Evolutionary conservation across 2,888 invertebrate genomes (phyloP).

Genomic region (Conops quadrifasciatus): DNA sequence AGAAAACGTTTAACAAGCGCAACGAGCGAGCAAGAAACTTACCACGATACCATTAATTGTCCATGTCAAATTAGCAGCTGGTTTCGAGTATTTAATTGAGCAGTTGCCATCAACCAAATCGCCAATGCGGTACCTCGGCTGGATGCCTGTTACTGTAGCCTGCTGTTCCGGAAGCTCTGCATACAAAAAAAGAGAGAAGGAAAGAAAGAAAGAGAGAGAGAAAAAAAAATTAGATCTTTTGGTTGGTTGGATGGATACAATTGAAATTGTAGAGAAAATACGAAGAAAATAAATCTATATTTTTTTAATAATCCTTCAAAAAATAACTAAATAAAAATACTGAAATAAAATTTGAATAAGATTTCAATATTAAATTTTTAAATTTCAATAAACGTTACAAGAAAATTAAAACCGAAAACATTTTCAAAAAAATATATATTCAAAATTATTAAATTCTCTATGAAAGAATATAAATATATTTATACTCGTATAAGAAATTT

Average conservation of each 20-base stretch:
- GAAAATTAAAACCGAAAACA: background rate
- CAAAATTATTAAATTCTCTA: too few relatives aligned
- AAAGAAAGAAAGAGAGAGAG: conserved; percentile 27
- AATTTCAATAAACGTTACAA: too few relatives aligned
- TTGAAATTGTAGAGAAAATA: conserved; percentile 21
- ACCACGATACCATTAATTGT: conserved; percentile 68
- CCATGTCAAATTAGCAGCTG: conserved; percentile 71
- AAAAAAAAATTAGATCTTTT: background rate
- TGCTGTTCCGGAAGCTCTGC: conserved; percentile 67
- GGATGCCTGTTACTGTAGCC: conserved; percentile 68
- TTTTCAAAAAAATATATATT: too few relatives aligned
- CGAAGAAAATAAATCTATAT: background rate
- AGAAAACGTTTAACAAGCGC: background rate
- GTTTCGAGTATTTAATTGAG: conserved; percentile 68
- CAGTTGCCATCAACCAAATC: conserved; percentile 69
- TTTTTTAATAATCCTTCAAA: too few relatives aligned
- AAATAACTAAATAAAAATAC: background rate
- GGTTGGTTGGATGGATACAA: conserved; percentile 8
- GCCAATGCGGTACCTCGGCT: conserved; percentile 68
- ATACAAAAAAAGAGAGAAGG: conserved; percentile 22
- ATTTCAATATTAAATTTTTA: too few relatives aligned
- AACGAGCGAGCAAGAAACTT: conserved; percentile 50
- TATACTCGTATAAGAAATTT: too few relatives aligned
- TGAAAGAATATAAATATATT: too few relatives aligned
- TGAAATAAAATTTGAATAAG: too few relatives aligned